Percentiles rank a stretch among this genome's conserved stretches.
Evolutionary conservation across 2,888 invertebrate genomes (phyloP).

Genomic region (Aspidapion aeneum): DNA sequence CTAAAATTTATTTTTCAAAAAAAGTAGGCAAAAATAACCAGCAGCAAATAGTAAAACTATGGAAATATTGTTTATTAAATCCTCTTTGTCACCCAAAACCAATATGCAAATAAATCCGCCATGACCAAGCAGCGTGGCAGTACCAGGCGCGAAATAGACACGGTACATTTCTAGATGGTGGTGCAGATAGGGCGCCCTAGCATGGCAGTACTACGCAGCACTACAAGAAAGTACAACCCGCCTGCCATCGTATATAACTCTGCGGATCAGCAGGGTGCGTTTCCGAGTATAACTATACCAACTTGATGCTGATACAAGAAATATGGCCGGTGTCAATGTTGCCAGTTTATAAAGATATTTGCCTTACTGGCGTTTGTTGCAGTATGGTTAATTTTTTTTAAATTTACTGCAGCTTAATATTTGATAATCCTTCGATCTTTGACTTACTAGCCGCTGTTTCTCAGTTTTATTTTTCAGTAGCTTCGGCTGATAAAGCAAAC

Average conservation of each 20-base stretch:
- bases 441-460: too few species aligned
- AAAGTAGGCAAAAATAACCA: too few species aligned
- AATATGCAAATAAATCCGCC: too few species aligned
- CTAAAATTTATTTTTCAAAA: too few species aligned
- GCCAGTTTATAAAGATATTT: neutral
- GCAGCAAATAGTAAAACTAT: too few species aligned
- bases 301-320: constrained; percentile 47
- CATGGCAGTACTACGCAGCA: constrained; percentile 43
- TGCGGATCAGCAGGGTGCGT: constrained; percentile 46
- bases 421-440: too few species aligned
- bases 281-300: constrained; percentile 47
- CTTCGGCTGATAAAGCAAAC: too few species aligned
- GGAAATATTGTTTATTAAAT: too few species aligned
- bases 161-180: constrained; percentile 26
- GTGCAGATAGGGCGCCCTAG: constrained; percentile 42
- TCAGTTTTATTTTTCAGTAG: too few species aligned
- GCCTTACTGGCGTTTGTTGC: neutral
- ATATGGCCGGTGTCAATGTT: constrained; percentile 27
- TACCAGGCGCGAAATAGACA: neutral
- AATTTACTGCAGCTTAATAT: too few species aligned
- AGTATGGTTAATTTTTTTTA: neutral
- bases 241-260: constrained; percentile 47
- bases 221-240: constrained; percentile 43
- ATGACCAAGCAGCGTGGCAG: too few species aligned
- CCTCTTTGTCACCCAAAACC: too few species aligned